Evolutionary conservation across 1,140 invertebrate genomes (phyloP), one percentile per base, ranked within the genome.

Genomic region (Tetranychus cinnabarinus): DNA sequence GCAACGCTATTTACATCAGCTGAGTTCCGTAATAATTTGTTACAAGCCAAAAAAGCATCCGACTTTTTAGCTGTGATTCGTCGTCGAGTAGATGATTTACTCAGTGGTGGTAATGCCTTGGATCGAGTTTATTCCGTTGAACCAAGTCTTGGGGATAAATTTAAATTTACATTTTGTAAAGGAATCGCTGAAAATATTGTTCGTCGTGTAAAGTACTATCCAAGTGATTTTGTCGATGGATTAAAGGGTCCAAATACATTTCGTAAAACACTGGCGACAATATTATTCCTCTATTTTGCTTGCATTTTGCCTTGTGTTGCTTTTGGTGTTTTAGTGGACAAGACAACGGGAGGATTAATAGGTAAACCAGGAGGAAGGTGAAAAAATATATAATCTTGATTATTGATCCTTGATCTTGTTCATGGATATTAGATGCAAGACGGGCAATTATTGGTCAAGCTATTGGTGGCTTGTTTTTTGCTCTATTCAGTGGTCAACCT

Each of bases 231-330:
- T 62, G 33, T 69, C 3, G 72, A 74, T 65, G 72, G 59, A 36
- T 4, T 80, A 34, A 63, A 72, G 34, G 78, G 78, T n/a, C 70
- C 71, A 59, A 73, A 73, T 60, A 76, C 78, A 12, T 66, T 78
- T 12, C 73, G 75, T 60, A 80, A 80, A 69, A 68, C 66, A 7
- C 61, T 70, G 33, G 70, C 74, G 72, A 12, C 65, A 31, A 66
- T 59, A 31, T 48, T 76, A 6, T 77, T 78, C 65, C 69, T 78
- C 1, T 78, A 76, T 65, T 78, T 78, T 69, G 74, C 76, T 10
- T 75, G 73, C 66, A 68, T 77, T 33, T 65, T 77, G 12, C 76
- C 76, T 15, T 74, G 72, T 55, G 74, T 77, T 58, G 76, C 76
- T 31, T 77, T 77, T 66, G 76, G 76, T 35, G 75, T 76, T 61